Evolutionary conservation across 2,113 vertebrate genomes (phyloP), one percentile per base, ranked within the genome.

Genomic region (Arvicanthis niloticus): DNA sequence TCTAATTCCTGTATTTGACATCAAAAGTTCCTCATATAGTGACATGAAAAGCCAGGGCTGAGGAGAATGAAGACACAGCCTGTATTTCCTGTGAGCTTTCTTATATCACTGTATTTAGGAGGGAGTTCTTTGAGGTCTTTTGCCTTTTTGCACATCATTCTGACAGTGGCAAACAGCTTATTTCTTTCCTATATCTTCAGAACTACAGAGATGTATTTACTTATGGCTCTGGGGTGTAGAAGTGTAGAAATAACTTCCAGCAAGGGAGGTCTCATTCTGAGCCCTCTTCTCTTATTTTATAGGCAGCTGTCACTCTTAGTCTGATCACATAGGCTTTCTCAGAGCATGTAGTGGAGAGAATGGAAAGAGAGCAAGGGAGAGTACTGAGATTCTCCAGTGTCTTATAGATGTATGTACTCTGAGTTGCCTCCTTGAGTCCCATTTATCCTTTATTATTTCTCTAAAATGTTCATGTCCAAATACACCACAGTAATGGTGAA

Each of bases 391-490:
- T 76, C 15, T 40, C 26, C 75, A 3, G 4, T 70, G n/a, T 65
- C 31, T 17, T 77, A 17, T 17, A 34, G 40, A 81, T 2, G 13
- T 67, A 15, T 42, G 40, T 21, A 19, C 31, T 65, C 3, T 11
- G 7, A 13, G 0, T 60, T 6, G 5, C 4, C 73, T 1, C 4
- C 4, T 73, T 65, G 7, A 7, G 3, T 6, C 1, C 82, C 11
- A 75, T 42, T 75, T 65, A 84, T 53, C 5, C 7, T 40, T 77
- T 68, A 45, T 77, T 40, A 84, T 1, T 81, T 91, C 37, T 53
- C 75, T 60, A 42, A 48, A 77, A 37, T 11, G 1, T 31, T 7
- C 11, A 58, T 75, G 3, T 82, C 68, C 45, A 87, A 80, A 73
- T 56, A 2, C 45, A 26, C 26, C 42, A 85, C 19, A 37, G 0